Evolutionary conservation across 2,113 vertebrate species (phyloP), one percentile per base, ranked within the genome.

Genomic region (Halichoerus grypus): DNA sequence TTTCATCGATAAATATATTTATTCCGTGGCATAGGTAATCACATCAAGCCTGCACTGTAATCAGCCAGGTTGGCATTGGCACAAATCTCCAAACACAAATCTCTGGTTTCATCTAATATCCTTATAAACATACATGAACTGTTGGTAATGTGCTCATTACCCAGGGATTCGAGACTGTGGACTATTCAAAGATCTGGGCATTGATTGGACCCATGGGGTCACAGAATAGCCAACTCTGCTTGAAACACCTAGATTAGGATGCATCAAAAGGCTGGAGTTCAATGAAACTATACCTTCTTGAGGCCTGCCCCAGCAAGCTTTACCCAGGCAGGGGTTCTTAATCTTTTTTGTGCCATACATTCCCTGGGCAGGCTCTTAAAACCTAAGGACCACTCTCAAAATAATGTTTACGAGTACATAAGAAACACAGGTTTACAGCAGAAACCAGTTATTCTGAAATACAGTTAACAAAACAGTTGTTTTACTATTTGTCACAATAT

Each of bases 71-170:
- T 94, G 72, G 51, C 77, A 49, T 11, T 59, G 77, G 28, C 69
- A 94, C 69, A 97, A 87, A 71, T 65, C 67, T 81, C 51, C 51
- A 61, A 97, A 97, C 74, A 74, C 33, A 46, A 84, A 92, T 59
- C 42, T 96, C 79, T 61, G 26, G 77, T 87, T 96, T 93, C 86
- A 96, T 46, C 61, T 95, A 85, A 85, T 92, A 91, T 59, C 88
- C 71, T 97, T 81, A 71, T 77, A 88, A 98, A 97, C 21, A 88
- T 88, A 74, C 59, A 92, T 71, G 87, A 94, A 88, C 84, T 93
- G 63, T 33, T 8, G 0, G 84, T 93, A 93, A 91, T 81, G 59
- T 91, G 51, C 57, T 94, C 76, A 94, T 96, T 94, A 91, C 49
- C 92, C 77, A 65, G 31, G 84, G 61, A 96, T 95, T 95, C 91